Evolutionary conservation across 1,140 invertebrate genomes (phyloP).

Genomic region (Calliphora vicina): DNA sequence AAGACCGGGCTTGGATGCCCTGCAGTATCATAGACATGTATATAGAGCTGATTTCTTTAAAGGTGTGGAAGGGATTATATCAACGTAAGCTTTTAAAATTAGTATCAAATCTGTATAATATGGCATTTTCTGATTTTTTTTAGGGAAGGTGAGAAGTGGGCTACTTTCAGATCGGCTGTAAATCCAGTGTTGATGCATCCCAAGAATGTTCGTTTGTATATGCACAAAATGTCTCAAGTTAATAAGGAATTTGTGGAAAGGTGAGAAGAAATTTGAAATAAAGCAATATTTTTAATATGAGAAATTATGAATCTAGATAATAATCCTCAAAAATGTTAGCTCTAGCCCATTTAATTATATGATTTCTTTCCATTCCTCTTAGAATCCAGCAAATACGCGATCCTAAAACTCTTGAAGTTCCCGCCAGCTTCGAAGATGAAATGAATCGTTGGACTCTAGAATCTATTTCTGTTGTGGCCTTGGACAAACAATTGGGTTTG

Average conservation of each 20-base stretch:
- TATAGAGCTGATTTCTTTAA: constrained; percentile 49
- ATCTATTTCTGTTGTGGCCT: constrained; percentile 35
- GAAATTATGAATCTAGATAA: too few relatives aligned
- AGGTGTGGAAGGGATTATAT: constrained; percentile 46
- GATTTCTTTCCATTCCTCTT: neutral
- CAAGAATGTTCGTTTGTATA: constrained; percentile 52
- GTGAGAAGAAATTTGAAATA: too few relatives aligned
- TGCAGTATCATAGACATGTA: constrained; percentile 50
- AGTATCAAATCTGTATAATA: neutral
- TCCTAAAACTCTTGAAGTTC: constrained; percentile 30
- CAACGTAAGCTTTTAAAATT: constrained; percentile 44
- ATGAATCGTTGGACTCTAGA: constrained; percentile 40
- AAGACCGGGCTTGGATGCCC: constrained; percentile 46
- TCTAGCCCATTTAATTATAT: too few relatives aligned
- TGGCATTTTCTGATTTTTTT: neutral
- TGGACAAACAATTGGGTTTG: constrained; percentile 38
- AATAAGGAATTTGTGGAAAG: constrained; percentile 62
- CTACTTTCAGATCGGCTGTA: constrained; percentile 51
- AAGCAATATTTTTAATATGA: too few relatives aligned
- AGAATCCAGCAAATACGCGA: constrained; percentile 61
- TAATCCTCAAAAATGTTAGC: too few relatives aligned
- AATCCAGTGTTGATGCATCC: constrained; percentile 57
- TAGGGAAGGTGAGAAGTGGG: constrained; percentile 50
- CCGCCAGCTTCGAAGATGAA: constrained; percentile 37
- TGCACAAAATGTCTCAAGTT: constrained; percentile 50